These are phyloP conservation scores for Loxodonta africana DNA, from an alignment of 2,113 vertebrate species.

Conservation along the genomic window DNA sequence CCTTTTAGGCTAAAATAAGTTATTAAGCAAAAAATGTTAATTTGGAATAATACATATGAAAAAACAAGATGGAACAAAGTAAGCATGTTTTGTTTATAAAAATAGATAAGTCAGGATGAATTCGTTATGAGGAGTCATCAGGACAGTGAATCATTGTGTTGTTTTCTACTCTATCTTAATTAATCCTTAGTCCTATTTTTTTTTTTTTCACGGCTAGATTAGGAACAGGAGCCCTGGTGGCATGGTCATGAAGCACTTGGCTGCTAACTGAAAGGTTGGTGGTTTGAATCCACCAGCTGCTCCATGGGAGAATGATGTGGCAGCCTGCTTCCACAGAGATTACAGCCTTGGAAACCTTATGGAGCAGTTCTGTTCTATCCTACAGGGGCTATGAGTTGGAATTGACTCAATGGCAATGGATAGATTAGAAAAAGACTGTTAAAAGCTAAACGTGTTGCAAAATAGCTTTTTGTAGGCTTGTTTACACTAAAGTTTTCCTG, in stretches of 20 bases:
- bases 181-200: neutral
- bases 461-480: neutral
- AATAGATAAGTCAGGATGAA: constrained; percentile 5
- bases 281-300: too few relatives aligned
- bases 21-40: constrained; percentile 5
- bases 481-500: constrained; percentile 2
- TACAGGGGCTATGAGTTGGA: too few relatives aligned
- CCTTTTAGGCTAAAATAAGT: neutral
- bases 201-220: neutral
- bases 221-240: too few relatives aligned
- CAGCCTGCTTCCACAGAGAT: too few relatives aligned
- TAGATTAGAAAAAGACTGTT: neutral
- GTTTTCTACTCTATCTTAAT: neutral
- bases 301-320: too few relatives aligned
- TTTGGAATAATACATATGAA: constrained; percentile 39
- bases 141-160: neutral
- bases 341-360: too few relatives aligned
- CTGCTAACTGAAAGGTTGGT: too few relatives aligned
- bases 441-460: neutral
- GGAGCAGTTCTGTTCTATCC: too few relatives aligned
- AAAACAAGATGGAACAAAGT: neutral
- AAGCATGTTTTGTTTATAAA: constrained; percentile 32
- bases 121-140: neutral
- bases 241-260: too few relatives aligned
- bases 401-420: too few relatives aligned